phyloP scores from a whole-genome alignment of 92 coral and sea anemone genomes.

The Ricordea florida region DNA sequence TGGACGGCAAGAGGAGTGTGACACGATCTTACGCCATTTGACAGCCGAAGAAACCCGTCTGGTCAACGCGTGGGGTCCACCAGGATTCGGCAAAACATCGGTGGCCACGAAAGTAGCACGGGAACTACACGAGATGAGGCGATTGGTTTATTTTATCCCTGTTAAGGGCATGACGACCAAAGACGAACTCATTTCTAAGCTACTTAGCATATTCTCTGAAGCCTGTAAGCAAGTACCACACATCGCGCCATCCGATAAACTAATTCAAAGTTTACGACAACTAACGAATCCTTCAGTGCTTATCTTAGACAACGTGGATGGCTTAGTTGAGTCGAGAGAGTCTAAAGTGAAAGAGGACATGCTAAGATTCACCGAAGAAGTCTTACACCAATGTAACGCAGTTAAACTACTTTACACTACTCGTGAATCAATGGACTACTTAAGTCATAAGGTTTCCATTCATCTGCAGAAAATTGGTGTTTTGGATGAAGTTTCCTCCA shows the following conservation, averaged over 20 bases:
- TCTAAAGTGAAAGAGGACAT: not conserved
- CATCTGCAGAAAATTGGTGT: not conserved
- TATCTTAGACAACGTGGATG: slow-evolving; percentile 10
- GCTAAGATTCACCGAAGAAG: not conserved
- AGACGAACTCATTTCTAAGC: slow-evolving; percentile 11
- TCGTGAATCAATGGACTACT: not conserved
- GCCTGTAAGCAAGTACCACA: not conserved
- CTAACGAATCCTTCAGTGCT: not conserved
- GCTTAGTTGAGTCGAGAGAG: not conserved
- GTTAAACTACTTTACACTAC: not conserved
- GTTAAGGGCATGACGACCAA: slow-evolving; percentile 5
- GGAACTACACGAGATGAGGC: not conserved
- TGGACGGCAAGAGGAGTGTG: slow-evolving; percentile 18
- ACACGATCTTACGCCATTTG: not conserved
- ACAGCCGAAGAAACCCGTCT: not conserved
- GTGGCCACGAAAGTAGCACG: slow-evolving; percentile 15
- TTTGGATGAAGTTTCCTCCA: not conserved
- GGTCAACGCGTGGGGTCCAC: slow-evolving; percentile 6
- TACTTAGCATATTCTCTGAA: not conserved
- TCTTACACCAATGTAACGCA: not conserved
- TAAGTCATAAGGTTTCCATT: not conserved
- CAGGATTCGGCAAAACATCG: slow-evolving; percentile 55
- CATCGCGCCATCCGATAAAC: not conserved
- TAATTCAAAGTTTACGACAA: not conserved
- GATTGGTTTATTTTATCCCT: not conserved